Conservation (phyloP, 1,140 invertebrate genomes). For the Protaetia brevitarsis region DNA sequence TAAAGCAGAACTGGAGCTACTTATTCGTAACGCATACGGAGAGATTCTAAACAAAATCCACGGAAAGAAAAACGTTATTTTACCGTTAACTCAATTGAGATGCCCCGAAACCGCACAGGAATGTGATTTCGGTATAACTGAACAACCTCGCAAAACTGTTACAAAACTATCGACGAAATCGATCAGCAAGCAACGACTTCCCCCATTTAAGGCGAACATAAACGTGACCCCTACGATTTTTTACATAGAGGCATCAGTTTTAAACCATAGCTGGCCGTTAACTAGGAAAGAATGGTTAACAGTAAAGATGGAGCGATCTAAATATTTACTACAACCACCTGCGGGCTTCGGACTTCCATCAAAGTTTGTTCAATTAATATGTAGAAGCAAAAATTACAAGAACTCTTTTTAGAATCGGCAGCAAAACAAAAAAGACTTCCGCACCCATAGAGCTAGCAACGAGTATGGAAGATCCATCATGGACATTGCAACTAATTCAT, state of each 20-base stretch:
- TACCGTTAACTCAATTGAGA: conserved; percentile 31
- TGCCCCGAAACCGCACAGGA: conserved; percentile 5
- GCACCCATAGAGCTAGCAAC: background rate
- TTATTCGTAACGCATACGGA: conserved; percentile 23
- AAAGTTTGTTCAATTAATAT: background rate
- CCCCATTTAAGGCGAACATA: no score
- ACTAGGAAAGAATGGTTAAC: conserved; percentile 36
- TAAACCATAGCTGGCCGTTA: conserved; percentile 43
- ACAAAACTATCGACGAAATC: background rate
- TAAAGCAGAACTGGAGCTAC: conserved; percentile 28
- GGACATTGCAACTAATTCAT: conserved; percentile 17
- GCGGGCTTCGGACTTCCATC: background rate
- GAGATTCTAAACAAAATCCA: conserved; percentile 24
- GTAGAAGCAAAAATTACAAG: background rate
- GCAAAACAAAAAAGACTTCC: background rate
- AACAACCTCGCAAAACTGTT: background rate
- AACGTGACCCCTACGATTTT: conserved; percentile 19
- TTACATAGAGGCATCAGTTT: conserved; percentile 37
- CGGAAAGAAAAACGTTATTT: conserved; percentile 30
- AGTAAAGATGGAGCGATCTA: background rate
- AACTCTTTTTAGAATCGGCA: background rate
- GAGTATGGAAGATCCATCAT: background rate
- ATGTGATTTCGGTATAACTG: background rate
- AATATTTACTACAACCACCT: background rate
- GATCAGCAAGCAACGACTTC: background rate